Evolutionary conservation across 1,140 invertebrate genomes (phyloP), one percentile per base, ranked within the genome.

Genomic region (Conus betulinus): DNA sequence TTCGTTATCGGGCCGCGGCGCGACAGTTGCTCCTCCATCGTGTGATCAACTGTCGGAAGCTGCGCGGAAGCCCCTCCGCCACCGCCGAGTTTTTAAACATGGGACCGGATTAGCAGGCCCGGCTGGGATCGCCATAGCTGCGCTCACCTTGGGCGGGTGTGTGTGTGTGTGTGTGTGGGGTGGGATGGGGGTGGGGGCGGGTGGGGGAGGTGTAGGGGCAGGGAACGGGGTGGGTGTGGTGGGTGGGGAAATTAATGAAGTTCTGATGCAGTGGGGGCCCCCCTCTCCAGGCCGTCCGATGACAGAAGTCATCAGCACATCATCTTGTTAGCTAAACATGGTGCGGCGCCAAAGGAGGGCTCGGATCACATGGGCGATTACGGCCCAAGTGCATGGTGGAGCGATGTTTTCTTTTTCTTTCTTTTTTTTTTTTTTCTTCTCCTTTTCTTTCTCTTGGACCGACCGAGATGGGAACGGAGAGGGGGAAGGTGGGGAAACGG

Each of bases 271-370:
- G 84, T 85, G 55, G 52, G n/a, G 39, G n/a, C n/a, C n/a, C 57
- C 57, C 57, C 57, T 63, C 84, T 39, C 60, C 53, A 11, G 20
- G 55, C 53, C 57, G 10, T 13, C n/a, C 57, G 84, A 85, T 85
- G 84, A 85, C 84, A 85, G 84, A 85, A 85, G 60, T 20, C 84
- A 85, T 85, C 84, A 85, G 60, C 57, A 25, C 84, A 67, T 85
- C 84, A 67, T 85, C 60, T 85, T 60, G 55, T 60, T 39, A 67
- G 60, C 84, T 85, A 85, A 85, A 85, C 84, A 85, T 60, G 20
- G 23, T 17, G 67, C 39, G 39, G 39, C 39, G 39, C 39, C 39
- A 39, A 1, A 71, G 23, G 67, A 6, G 20, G 17, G 17, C 67
- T 4, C 11, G 6, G 67, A 7, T 20, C 6, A 7, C 17, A 23